Percentiles rank a stretch among this genome's conserved stretches.
phyloP scores from a whole-genome alignment of 2,888 invertebrate species.

The Phoronis australis region DNA sequence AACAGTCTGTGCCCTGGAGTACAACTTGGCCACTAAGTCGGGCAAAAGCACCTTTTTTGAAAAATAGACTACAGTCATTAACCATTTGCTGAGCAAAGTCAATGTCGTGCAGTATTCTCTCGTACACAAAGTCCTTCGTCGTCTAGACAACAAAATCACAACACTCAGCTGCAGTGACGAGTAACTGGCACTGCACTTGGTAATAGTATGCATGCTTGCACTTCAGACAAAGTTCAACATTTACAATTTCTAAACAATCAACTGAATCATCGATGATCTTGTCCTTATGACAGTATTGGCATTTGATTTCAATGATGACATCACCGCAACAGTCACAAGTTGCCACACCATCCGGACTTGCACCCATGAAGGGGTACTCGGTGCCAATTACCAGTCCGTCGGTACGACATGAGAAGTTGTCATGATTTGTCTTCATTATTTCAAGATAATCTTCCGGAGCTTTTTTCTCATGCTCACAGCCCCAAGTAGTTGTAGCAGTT shows the following conservation, averaged over 20 bases:
- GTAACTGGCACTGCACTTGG: neutral
- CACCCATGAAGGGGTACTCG: neutral
- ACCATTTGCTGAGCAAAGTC: neutral
- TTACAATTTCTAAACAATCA: neutral
- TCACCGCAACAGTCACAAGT: neutral
- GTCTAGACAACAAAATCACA: neutral
- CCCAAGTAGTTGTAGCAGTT: slow-evolving; percentile 4
- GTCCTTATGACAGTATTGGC: neutral
- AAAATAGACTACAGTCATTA: neutral
- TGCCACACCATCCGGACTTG: slow-evolving; percentile 1
- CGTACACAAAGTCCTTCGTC: neutral
- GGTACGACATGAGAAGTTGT: neutral
- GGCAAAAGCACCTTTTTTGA: neutral
- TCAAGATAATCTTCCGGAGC: slow-evolving; percentile 1
- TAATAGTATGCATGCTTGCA: slow-evolving; percentile 4
- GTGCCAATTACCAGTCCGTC: neutral
- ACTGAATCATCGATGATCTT: neutral
- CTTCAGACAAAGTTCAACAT: slow-evolving; percentile 3
- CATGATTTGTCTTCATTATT: neutral
- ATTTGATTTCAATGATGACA: slow-evolving; percentile 6
- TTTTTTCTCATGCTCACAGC: slow-evolving; percentile 4
- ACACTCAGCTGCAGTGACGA: neutral
- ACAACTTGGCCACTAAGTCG: neutral
- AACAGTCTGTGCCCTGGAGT: no score
- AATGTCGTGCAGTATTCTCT: neutral